Percentiles rank a stretch among this genome's conserved stretches.
Conservation (phyloP, 2,113 vertebrate species). For the Eonycteris spelaea region DNA sequence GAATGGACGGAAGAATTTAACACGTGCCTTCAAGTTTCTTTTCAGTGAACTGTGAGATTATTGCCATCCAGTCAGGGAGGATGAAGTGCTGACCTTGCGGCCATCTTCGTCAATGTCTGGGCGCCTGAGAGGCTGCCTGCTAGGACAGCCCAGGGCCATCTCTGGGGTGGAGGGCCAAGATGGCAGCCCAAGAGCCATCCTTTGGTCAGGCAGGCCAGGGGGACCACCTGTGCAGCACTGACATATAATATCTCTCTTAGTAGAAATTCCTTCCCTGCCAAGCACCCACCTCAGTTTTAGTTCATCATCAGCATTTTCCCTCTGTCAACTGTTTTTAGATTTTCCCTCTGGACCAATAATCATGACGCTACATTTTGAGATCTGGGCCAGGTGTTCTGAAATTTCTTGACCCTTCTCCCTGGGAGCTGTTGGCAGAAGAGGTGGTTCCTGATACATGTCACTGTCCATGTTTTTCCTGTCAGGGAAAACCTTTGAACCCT, state of each 20-base stretch:
- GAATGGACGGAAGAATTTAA: not conserved
- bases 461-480: not conserved
- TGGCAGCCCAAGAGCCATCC: not conserved
- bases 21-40: not conserved
- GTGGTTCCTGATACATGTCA: not conserved
- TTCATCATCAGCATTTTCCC: not conserved
- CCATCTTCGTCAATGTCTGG: not conserved
- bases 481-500: not conserved
- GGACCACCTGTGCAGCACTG: not conserved
- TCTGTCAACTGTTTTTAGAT: conserved; percentile 36
- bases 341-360: not conserved
- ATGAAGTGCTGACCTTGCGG: not conserved
- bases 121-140: not conserved
- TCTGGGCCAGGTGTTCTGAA: not conserved
- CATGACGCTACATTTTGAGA: not conserved
- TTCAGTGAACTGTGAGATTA: not conserved
- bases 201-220: not conserved
- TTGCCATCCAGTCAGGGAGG: not conserved
- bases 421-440: not conserved
- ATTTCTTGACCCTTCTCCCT: not conserved
- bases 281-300: not conserved
- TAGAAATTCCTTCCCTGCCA: not conserved
- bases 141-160: not conserved
- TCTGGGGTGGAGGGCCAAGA: not conserved
- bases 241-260: not conserved